Percentiles rank a stretch among this genome's conserved stretches.
Conservation (phyloP, 1,140 invertebrate species). For the Zophobas morio region DNA sequence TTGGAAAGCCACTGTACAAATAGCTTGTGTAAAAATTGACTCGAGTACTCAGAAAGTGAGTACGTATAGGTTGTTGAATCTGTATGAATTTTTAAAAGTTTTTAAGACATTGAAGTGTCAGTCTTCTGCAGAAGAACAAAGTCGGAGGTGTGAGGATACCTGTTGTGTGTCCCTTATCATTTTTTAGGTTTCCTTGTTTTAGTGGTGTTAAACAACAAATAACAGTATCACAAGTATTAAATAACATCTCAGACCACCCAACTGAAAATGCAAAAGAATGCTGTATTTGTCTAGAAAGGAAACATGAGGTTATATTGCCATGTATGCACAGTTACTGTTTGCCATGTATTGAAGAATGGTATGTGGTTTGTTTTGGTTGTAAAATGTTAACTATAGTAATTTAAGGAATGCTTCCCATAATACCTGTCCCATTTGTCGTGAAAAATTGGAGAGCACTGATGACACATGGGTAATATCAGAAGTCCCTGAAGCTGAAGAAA, state of each 20-base stretch:
- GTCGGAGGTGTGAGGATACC: constrained; percentile 54
- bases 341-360: constrained; percentile 80
- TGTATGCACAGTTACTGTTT: constrained; percentile 80
- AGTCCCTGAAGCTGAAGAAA: constrained; percentile 74
- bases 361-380: constrained; percentile 45
- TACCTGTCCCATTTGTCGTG: constrained; percentile 79
- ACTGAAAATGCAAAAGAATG: constrained; percentile 71
- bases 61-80: constrained; percentile 72
- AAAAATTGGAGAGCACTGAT: constrained; percentile 73
- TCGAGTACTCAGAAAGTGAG: constrained; percentile 69
- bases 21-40: constrained; percentile 77
- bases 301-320: constrained; percentile 76
- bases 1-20: constrained; percentile 79
- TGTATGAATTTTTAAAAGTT: constrained; percentile 75
- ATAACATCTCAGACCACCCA: constrained; percentile 13
- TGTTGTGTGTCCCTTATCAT: background rate
- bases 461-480: constrained; percentile 80
- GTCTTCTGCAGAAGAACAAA: constrained; percentile 63
- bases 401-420: constrained; percentile 77
- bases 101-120: constrained; percentile 70
- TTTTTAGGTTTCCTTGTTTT: background rate
- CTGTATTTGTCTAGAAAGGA: constrained; percentile 80
- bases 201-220: background rate
- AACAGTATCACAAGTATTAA: constrained; percentile 17
- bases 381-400: constrained; percentile 43